Percentiles rank a stretch among this genome's conserved stretches.
Evolutionary conservation across 2,797 vertebrate species (phyloP).

Genomic region (Paguma larvata): DNA sequence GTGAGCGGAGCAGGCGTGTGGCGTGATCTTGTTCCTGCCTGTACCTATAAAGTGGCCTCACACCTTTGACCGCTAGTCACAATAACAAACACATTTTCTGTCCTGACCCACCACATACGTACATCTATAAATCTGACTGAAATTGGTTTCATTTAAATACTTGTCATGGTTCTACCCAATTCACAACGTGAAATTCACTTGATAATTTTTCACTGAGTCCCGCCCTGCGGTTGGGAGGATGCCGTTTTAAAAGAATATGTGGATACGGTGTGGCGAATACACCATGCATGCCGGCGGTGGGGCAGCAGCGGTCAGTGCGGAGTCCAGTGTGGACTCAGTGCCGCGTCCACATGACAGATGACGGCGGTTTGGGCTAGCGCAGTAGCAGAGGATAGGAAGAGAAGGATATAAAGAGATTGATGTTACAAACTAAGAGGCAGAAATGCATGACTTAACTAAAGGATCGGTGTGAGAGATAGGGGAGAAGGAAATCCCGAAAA

Average conservation of each 20-base stretch:
- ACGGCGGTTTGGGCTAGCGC: background rate
- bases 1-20: background rate
- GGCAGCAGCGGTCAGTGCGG: too few species aligned
- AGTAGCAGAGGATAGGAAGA: background rate
- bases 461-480: background rate
- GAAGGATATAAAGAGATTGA: background rate
- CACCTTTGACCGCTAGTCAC: background rate
- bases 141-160: background rate
- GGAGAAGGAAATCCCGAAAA: background rate
- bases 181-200: background rate
- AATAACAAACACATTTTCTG: background rate
- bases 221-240: background rate
- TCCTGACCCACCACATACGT: background rate
- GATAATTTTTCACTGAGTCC: background rate
- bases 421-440: background rate
- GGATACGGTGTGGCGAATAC: background rate
- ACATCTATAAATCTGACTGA: background rate
- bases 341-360: background rate
- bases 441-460: background rate
- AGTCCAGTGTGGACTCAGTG: background rate
- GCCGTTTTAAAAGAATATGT: background rate
- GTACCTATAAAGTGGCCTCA: background rate
- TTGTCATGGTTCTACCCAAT: background rate
- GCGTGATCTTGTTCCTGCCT: background rate
- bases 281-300: background rate